Conservation (phyloP, 2,888 invertebrate species). For the Arge pagana region DNA sequence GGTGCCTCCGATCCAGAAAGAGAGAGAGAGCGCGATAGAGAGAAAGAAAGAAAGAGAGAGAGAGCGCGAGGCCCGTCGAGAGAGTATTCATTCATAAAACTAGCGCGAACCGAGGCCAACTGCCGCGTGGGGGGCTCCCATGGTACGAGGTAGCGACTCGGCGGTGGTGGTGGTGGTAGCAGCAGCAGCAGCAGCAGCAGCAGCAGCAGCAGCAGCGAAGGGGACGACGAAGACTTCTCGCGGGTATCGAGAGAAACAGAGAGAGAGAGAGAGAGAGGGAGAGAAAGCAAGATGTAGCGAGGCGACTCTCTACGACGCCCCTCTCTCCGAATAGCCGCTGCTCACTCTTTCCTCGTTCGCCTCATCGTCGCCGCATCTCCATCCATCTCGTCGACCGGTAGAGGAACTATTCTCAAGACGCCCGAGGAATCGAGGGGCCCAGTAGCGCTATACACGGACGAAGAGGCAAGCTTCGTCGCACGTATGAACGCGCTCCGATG, state of each 20-base stretch:
- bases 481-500: neutral
- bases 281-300: neutral
- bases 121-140: constrained; percentile 27
- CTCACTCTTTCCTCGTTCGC: constrained; percentile 23
- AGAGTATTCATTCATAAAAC: constrained; percentile 63
- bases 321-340: constrained; percentile 15
- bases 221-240: no score
- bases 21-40: constrained; percentile 24
- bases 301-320: constrained; percentile 20
- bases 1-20: neutral
- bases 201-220: neutral
- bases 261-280: no score
- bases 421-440: no score
- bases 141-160: no score
- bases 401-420: no score
- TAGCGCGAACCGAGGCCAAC: constrained; percentile 41
- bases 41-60: constrained; percentile 12
- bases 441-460: constrained; percentile 27
- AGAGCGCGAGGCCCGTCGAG: constrained; percentile 45
- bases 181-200: constrained; percentile 2
- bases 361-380: constrained; percentile 23
- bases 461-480: neutral
- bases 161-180: constrained; percentile 24
- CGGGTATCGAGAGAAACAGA: no score
- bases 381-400: constrained; percentile 23